Evolutionary conservation across 2,113 vertebrate species (phyloP).

Genomic region (Osmerus eperlanus): DNA sequence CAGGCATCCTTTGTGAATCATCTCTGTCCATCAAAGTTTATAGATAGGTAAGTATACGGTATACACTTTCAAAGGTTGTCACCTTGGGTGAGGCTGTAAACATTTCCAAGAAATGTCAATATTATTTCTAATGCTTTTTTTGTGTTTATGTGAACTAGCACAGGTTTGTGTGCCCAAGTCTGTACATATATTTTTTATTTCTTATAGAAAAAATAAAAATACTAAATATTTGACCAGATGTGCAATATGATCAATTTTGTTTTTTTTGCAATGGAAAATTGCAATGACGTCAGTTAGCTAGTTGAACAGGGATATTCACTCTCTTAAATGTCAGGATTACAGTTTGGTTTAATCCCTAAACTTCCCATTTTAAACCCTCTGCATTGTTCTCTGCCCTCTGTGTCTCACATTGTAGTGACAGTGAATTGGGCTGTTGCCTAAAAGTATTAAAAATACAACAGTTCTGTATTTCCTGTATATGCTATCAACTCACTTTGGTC

Average conservation of each 20-base stretch:
- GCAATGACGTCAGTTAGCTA: not conserved
- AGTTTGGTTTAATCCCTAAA: constrained; percentile 7
- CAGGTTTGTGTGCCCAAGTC: too few species aligned
- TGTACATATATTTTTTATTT: too few species aligned
- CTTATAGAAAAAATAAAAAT: too few species aligned
- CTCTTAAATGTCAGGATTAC: constrained; percentile 17
- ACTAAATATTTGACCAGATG: not conserved
- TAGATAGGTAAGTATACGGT: too few species aligned
- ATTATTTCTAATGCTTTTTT: not conserved
- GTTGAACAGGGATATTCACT: constrained; percentile 4
- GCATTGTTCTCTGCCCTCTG: not conserved
- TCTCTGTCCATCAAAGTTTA: too few species aligned
- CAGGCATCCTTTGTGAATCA: too few species aligned
- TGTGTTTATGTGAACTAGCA: not conserved
- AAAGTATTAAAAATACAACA: constrained; percentile 1
- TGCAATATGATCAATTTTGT: not conserved
- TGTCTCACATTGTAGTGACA: constrained; percentile 3
- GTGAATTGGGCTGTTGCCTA: constrained; percentile 6
- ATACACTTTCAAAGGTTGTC: too few species aligned
- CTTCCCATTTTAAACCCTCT: constrained; percentile 18
- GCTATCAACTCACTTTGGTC: not conserved
- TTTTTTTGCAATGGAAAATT: constrained; percentile 2
- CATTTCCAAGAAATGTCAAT: not conserved
- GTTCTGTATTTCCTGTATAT: not conserved
- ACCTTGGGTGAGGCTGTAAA: not conserved